Evolutionary conservation across 2,888 invertebrate species (phyloP).

Genomic region (Polylopha cassiicola): DNA sequence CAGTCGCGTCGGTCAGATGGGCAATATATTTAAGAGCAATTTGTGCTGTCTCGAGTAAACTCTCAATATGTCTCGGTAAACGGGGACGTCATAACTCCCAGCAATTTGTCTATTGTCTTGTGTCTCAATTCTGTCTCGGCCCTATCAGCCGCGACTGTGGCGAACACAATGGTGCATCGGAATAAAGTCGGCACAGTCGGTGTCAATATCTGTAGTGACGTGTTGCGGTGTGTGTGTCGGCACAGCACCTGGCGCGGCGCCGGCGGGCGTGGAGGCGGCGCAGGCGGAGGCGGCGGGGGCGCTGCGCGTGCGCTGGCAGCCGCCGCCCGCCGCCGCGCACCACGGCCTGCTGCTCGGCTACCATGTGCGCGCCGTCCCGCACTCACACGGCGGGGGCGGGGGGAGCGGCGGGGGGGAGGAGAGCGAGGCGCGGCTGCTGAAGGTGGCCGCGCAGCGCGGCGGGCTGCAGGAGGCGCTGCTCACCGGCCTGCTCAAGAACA

Average conservation of each 20-base stretch:
- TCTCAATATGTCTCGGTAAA: too few relatives aligned
- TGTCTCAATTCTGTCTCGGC: too few relatives aligned
- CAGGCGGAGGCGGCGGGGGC: constrained; percentile 66
- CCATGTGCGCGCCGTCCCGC: constrained; percentile 62
- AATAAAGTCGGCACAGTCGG: too few relatives aligned
- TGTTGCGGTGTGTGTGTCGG: constrained; percentile 7
- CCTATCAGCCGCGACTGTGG: too few relatives aligned
- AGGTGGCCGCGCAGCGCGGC: constrained; percentile 56
- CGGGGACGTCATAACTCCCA: too few relatives aligned
- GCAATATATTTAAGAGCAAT: too few relatives aligned
- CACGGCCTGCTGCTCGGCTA: constrained; percentile 65
- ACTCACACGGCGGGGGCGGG: constrained; percentile 49
- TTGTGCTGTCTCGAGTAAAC: too few relatives aligned
- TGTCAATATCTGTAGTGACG: too few relatives aligned
- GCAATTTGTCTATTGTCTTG: too few relatives aligned
- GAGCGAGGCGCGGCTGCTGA: constrained; percentile 56
- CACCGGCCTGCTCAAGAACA: constrained; percentile 77
- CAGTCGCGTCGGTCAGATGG: too few relatives aligned
- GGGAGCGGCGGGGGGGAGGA: too few relatives aligned
- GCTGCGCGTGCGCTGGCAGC: constrained; percentile 57
- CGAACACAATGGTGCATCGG: too few relatives aligned
- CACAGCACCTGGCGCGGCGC: constrained; percentile 63
- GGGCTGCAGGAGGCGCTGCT: constrained; percentile 62
- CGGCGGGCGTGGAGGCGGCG: constrained; percentile 56
- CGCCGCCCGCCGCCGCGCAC: constrained; percentile 59